Evolutionary conservation across 1,140 invertebrate species (phyloP).

Genomic region (Augochlora pura): DNA sequence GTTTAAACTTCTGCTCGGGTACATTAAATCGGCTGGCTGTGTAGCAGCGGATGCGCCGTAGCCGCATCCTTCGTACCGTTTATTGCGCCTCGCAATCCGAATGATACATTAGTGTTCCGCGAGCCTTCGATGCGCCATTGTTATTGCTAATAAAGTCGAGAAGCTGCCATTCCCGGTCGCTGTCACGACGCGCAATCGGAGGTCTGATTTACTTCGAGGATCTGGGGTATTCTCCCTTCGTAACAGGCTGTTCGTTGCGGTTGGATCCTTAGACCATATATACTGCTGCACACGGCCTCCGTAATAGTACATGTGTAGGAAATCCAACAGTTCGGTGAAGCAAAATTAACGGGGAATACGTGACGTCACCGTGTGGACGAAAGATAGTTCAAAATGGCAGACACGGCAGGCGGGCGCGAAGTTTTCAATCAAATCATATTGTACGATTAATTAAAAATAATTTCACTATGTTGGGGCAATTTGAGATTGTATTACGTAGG

Average conservation of each 20-base stretch:
- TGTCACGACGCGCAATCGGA: background rate
- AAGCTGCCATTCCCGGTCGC: slow-evolving; percentile 3
- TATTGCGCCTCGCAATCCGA: slow-evolving; percentile 36
- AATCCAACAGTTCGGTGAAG: too few species aligned
- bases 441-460: too few species aligned
- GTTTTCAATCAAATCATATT: too few species aligned
- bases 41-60: background rate
- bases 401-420: too few species aligned
- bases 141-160: slow-evolving; percentile 42
- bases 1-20: slow-evolving; percentile 47
- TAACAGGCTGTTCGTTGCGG: background rate
- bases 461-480: too few species aligned
- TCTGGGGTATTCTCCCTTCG: background rate
- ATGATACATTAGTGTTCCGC: slow-evolving; percentile 42
- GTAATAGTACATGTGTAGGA: too few species aligned
- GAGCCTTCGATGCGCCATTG: slow-evolving; percentile 47
- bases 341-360: too few species aligned
- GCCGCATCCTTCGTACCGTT: slow-evolving; percentile 29
- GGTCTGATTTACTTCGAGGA: background rate
- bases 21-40: slow-evolving; percentile 45
- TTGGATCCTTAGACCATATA: background rate
- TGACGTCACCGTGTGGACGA: too few species aligned
- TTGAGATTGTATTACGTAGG: too few species aligned
- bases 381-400: too few species aligned
- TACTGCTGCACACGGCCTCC: too few species aligned